A percentile compares a stretch with the other conserved stretches of the same genome.
Evolutionary conservation across 53 echinoderm and acorn worm genomes (phyloP).

Genomic region (Luidia sarsii): DNA sequence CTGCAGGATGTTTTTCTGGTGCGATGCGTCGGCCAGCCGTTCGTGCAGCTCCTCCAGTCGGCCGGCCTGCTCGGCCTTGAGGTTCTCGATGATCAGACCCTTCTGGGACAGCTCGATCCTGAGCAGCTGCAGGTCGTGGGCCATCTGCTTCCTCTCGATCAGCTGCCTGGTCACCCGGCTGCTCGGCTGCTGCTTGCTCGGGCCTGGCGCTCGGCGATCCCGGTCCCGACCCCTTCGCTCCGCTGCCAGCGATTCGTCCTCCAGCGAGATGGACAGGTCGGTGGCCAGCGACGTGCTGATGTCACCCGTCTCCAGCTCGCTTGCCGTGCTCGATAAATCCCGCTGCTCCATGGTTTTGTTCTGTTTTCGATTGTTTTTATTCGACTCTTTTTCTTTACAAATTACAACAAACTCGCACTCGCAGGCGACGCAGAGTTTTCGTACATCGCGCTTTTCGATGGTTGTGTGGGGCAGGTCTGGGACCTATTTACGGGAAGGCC

Average conservation of each 20-base stretch:
- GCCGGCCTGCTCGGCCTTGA: slow-evolving; percentile 78
- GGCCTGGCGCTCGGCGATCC: slow-evolving; percentile 21
- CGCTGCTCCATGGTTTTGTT: slow-evolving; percentile 58
- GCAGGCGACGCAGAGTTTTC: too few relatives aligned
- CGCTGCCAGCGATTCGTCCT: slow-evolving; percentile 69
- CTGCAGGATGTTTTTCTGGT: slow-evolving; percentile 81
- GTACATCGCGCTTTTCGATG: too few relatives aligned
- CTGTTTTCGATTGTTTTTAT: neutral
- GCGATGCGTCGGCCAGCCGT: slow-evolving; percentile 61
- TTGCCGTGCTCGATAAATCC: slow-evolving; percentile 77
- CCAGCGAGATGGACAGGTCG: slow-evolving; percentile 77
- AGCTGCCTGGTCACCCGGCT: slow-evolving; percentile 87
- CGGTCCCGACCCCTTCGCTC: slow-evolving; percentile 43
- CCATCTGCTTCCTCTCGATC: slow-evolving; percentile 92
- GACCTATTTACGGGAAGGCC: too few relatives aligned
- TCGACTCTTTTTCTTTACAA: too few relatives aligned
- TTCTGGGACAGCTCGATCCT: slow-evolving; percentile 95
- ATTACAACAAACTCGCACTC: too few relatives aligned
- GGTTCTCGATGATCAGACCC: slow-evolving; percentile 78
- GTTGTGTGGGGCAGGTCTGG: too few relatives aligned
- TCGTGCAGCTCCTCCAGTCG: slow-evolving; percentile 90
- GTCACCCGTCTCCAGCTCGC: slow-evolving; percentile 91
- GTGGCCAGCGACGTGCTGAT: slow-evolving; percentile 96
- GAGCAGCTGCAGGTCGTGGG: slow-evolving; percentile 82
- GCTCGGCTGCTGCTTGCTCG: slow-evolving; percentile 16